A percentile compares a stretch with the other conserved stretches of the same genome.
Conservation (phyloP, 1,140 invertebrate species). For the Macrocentrus cingulum region DNA sequence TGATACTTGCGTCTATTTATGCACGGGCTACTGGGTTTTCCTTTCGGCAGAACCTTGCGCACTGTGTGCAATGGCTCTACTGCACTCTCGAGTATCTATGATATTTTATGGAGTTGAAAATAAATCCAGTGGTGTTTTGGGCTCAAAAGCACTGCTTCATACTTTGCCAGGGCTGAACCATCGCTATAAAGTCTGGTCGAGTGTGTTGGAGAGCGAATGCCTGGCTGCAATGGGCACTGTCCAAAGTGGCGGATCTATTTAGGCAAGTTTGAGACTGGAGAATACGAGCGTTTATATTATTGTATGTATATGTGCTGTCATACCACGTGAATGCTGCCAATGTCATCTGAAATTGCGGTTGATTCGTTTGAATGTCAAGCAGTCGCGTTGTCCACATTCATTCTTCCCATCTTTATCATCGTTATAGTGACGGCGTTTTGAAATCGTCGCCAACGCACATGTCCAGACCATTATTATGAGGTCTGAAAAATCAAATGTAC, state of each 20-base stretch:
- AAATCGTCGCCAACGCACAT: not conserved
- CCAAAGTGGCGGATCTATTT: slow-evolving; percentile 14
- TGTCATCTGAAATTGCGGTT: slow-evolving; percentile 22
- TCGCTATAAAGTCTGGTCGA: slow-evolving; percentile 79
- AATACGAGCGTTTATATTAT: not conserved
- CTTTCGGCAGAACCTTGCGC: slow-evolving; percentile 84
- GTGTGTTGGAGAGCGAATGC: slow-evolving; percentile 47
- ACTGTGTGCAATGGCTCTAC: slow-evolving; percentile 92
- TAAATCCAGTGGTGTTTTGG: slow-evolving; percentile 68
- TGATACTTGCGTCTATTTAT: slow-evolving; percentile 72
- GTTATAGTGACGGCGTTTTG: not conserved
- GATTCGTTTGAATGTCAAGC: slow-evolving; percentile 14
- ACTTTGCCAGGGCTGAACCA: slow-evolving; percentile 82
- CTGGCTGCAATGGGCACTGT: not conserved
- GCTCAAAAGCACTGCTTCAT: slow-evolving; percentile 74
- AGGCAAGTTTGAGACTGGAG: slow-evolving; percentile 1
- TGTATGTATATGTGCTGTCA: not conserved
- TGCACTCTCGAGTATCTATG: slow-evolving; percentile 81
- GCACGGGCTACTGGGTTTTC: slow-evolving; percentile 87
- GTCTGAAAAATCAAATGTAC: too few species aligned
- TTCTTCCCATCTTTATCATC: too few species aligned
- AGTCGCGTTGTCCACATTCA: not conserved
- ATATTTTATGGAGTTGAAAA: slow-evolving; percentile 76
- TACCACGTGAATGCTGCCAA: slow-evolving; percentile 11
- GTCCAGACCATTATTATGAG: too few species aligned